These are phyloP conservation scores for Drosophila pallidifrons DNA, from an alignment of 1,140 invertebrate genomes.

Conservation along the genomic window DNA sequence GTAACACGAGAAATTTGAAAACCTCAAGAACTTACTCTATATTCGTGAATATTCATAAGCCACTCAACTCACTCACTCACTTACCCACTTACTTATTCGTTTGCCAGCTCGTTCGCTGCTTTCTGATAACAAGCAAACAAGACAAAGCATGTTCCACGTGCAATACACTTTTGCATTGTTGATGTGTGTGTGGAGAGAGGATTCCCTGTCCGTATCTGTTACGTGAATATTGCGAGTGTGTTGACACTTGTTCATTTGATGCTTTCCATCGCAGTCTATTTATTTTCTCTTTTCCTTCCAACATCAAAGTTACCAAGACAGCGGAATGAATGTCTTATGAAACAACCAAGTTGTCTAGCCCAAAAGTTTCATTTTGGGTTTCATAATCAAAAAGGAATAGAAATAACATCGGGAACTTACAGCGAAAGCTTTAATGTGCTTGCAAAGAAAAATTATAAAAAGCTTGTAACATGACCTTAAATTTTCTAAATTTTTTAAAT, in stretches of 20 bases:
- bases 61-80: neutral
- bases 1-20: slow-evolving; percentile 9
- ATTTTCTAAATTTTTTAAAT: no score
- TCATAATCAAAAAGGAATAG: no score
- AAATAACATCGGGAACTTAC: no score
- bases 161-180: slow-evolving; percentile 3
- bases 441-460: no score
- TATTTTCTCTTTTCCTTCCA: neutral
- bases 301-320: neutral
- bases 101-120: neutral
- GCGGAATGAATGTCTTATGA: neutral
- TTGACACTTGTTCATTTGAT: slow-evolving; percentile 21
- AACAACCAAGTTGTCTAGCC: neutral
- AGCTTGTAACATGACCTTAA: no score
- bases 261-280: neutral
- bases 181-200: neutral
- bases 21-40: neutral
- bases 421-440: no score
- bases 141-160: slow-evolving; percentile 6
- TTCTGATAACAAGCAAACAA: slow-evolving; percentile 32
- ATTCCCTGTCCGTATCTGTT: neutral
- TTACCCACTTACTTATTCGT: neutral
- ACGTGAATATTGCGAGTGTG: slow-evolving; percentile 11
- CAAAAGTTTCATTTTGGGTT: neutral
- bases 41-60: slow-evolving; percentile 50